Percentiles rank a stretch among this genome's conserved stretches.
These are phyloP conservation scores for Ispidina lecontei DNA, from an alignment of 2,797 vertebrate species.

Conservation along the genomic window DNA sequence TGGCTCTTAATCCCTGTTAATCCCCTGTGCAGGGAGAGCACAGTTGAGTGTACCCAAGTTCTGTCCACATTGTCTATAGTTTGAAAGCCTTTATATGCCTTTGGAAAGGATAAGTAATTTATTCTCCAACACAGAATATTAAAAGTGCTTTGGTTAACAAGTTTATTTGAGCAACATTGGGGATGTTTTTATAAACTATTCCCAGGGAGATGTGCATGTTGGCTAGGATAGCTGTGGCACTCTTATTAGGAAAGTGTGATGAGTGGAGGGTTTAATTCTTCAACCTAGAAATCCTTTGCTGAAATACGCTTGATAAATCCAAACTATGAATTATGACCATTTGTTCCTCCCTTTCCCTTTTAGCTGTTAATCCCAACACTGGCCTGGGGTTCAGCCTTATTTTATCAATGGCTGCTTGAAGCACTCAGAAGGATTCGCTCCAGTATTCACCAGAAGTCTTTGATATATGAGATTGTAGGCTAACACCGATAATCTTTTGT, in stretches of 20 bases:
- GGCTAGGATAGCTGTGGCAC: not conserved
- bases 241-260: not conserved
- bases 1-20: not conserved
- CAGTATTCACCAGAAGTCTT: slow-evolving; percentile 24
- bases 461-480: slow-evolving; percentile 42
- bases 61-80: not conserved
- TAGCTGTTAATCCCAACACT: not conserved
- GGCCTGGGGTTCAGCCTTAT: not conserved
- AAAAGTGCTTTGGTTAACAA: not conserved
- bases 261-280: not conserved
- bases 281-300: not conserved
- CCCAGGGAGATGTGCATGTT: not conserved
- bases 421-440: slow-evolving; percentile 14
- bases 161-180: not conserved
- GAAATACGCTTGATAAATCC: not conserved
- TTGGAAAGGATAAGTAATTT: not conserved
- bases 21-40: not conserved
- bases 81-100: not conserved
- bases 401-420: slow-evolving; percentile 29
- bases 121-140: not conserved
- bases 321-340: not conserved
- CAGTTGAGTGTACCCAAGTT: not conserved
- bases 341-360: not conserved
- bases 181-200: not conserved
- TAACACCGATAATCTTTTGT: slow-evolving; percentile 44